A percentile compares a stretch with the other conserved stretches of the same genome.
Conservation (phyloP, 2,888 invertebrate species). For the Cataglyphis albicans region DNA sequence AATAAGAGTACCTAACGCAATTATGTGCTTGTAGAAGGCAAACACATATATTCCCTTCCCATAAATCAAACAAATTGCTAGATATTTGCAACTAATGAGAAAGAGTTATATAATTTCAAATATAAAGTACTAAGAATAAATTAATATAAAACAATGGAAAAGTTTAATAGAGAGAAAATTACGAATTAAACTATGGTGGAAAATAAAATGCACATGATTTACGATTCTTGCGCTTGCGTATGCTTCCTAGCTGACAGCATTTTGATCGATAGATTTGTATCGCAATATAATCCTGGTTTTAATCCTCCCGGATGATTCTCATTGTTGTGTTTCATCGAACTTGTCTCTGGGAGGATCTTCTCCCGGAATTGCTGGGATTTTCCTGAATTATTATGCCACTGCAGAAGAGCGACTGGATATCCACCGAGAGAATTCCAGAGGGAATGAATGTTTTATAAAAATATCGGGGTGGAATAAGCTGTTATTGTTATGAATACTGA, state of each 20-base stretch:
- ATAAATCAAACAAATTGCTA: constrained; percentile 1
- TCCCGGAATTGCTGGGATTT: constrained; percentile 67
- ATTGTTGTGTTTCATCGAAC: constrained; percentile 75
- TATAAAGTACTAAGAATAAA: background rate
- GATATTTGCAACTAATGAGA: background rate
- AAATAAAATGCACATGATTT: constrained; percentile 56
- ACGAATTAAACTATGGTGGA: background rate
- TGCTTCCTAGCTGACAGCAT: constrained; percentile 63
- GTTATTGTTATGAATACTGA: constrained; percentile 30
- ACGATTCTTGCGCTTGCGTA: constrained; percentile 56
- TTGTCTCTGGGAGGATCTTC: constrained; percentile 63
- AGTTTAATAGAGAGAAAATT: background rate
- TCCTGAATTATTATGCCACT: constrained; percentile 68
- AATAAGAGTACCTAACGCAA: constrained; percentile 78
- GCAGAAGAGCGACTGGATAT: constrained; percentile 37
- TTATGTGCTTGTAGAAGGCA: constrained; percentile 73
- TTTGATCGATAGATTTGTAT: constrained; percentile 66
- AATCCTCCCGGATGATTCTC: constrained; percentile 72
- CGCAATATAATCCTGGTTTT: constrained; percentile 73
- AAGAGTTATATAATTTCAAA: background rate
- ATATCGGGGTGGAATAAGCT: constrained; percentile 5
- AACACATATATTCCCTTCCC: constrained; percentile 60
- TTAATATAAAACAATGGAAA: background rate
- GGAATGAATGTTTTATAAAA: constrained; percentile 43
- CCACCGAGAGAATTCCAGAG: constrained; percentile 57